Evolutionary conservation across 2,888 invertebrate genomes (phyloP).

Genomic region (Pardosa pseudoannulata): DNA sequence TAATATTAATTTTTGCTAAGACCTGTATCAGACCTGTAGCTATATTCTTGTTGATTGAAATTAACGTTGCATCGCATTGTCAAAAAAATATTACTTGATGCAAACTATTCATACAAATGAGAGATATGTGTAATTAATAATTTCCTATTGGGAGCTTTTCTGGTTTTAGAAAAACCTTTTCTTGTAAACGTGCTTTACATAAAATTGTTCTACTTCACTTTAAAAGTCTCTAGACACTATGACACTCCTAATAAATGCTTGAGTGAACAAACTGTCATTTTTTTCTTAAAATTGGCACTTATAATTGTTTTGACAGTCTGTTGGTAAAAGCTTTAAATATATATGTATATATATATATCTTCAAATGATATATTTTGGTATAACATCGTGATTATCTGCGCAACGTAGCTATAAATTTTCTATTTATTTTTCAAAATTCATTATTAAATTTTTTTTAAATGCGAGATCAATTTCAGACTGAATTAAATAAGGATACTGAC

Average conservation of each 20-base stretch:
- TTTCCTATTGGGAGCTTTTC: background rate
- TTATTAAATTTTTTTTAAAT: no score
- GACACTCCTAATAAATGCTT: background rate
- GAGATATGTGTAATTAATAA: background rate
- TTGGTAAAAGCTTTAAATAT: no score
- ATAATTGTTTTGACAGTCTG: background rate
- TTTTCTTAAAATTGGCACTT: conserved; percentile 13
- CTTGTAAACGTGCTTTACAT: background rate
- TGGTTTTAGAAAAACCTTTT: background rate
- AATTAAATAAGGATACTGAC: no score
- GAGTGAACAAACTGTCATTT: background rate
- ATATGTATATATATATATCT: no score
- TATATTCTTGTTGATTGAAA: conserved; percentile 12
- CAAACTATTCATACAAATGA: background rate
- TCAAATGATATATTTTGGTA: no score
- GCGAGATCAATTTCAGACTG: no score
- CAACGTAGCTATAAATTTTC: no score
- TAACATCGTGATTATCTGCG: no score
- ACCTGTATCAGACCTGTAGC: conserved; percentile 56
- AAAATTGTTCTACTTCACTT: background rate
- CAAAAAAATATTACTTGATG: conserved; percentile 13
- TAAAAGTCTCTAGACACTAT: background rate
- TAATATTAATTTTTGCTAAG: conserved; percentile 65
- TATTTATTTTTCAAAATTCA: no score
- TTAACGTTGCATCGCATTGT: background rate